These are phyloP conservation scores for Hyperopisus bebe DNA, from an alignment of 2,113 vertebrate species.

Conservation along the genomic window DNA sequence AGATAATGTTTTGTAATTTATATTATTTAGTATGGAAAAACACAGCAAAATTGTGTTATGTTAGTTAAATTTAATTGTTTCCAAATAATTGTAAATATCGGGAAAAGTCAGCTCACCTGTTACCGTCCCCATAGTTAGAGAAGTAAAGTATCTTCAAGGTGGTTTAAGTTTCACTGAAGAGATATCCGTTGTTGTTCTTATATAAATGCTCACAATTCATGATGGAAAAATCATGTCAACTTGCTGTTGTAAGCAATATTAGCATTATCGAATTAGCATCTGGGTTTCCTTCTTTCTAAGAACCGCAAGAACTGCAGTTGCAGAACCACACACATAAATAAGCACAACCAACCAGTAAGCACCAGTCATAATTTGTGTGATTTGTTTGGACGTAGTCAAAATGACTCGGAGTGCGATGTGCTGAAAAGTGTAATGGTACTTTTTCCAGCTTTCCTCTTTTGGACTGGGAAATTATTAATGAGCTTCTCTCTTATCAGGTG, in stretches of 20 bases:
- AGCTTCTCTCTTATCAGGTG: not conserved
- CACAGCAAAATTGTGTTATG: not conserved
- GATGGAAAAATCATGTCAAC: not conserved
- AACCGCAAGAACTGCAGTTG: not conserved
- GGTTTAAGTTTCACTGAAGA: conserved; percentile 6
- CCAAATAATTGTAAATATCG: not conserved
- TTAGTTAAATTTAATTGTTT: not conserved
- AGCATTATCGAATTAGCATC: not conserved
- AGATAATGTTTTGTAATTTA: not conserved
- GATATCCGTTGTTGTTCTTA: not conserved
- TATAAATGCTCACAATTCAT: conserved; percentile 1
- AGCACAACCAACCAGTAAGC: not conserved
- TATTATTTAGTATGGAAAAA: not conserved
- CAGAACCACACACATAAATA: not conserved
- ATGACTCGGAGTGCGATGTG: not conserved
- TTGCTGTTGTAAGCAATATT: not conserved
- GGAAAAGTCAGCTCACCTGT: not conserved
- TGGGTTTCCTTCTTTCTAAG: not conserved
- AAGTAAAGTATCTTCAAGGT: conserved; percentile 4
- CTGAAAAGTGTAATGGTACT: not conserved
- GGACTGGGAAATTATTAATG: not conserved
- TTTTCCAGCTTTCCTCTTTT: not conserved
- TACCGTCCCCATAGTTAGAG: not conserved
- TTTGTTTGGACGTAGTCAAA: not conserved
- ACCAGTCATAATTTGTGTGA: not conserved